Conservation (phyloP, 2,113 vertebrate genomes). For the Heterochromis multidens region DNA sequence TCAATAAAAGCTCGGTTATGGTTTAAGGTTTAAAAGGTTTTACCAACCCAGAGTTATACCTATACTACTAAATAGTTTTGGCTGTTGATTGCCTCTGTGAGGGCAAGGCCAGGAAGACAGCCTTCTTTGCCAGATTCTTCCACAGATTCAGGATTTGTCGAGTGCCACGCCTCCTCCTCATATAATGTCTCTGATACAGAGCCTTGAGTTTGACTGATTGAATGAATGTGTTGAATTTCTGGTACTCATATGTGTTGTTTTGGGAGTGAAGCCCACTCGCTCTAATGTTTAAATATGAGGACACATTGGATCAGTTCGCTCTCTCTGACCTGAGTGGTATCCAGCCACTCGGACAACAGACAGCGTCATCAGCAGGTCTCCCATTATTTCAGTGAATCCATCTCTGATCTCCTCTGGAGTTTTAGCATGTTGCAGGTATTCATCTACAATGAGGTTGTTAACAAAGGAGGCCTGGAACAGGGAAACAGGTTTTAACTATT, state of each 20-base stretch:
- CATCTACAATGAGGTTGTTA: slow-evolving; percentile 57
- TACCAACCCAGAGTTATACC: too few relatives aligned
- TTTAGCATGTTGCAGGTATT: slow-evolving; percentile 76
- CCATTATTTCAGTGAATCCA: slow-evolving; percentile 75
- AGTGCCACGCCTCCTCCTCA: background rate
- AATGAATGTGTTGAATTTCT: background rate
- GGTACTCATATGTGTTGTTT: background rate
- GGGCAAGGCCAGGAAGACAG: background rate
- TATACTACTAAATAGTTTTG: too few relatives aligned
- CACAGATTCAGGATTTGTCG: background rate
- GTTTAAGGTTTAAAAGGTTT: too few relatives aligned
- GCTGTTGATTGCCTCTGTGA: too few relatives aligned
- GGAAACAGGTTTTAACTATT: background rate
- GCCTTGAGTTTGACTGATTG: background rate
- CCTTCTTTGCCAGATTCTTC: background rate
- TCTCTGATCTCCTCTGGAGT: slow-evolving; percentile 73
- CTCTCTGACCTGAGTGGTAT: slow-evolving; percentile 75
- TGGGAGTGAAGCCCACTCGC: background rate
- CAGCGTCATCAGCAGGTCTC: slow-evolving; percentile 75
- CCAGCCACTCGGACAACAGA: slow-evolving; percentile 73
- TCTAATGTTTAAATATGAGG: background rate
- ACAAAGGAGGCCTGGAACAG: slow-evolving; percentile 31
- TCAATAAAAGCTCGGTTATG: too few relatives aligned
- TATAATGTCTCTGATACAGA: background rate
- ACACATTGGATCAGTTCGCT: background rate